Percentiles rank a stretch among this genome's conserved stretches.
phyloP scores from a whole-genome alignment of 64 coral and sea anemone genomes.

The Montipora cactus region DNA sequence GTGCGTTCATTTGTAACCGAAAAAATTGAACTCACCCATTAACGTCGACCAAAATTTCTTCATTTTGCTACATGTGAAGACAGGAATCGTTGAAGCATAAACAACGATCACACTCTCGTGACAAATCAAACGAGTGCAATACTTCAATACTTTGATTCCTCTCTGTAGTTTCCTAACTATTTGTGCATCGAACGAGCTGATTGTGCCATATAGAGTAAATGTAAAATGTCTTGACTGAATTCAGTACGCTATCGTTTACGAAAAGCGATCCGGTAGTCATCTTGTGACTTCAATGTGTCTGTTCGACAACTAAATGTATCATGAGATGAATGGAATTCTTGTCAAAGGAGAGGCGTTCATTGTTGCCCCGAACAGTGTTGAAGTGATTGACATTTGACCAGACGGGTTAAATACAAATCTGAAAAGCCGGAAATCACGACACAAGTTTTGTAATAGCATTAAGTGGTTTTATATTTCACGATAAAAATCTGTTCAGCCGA shows the following conservation, averaged over 20 bases:
- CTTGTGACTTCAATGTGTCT: background rate
- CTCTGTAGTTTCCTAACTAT: background rate
- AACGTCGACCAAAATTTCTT: background rate
- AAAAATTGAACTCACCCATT: background rate
- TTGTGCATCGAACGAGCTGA: background rate
- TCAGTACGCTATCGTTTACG: background rate
- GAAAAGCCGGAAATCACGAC: background rate
- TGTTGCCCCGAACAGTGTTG: background rate
- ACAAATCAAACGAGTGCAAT: background rate
- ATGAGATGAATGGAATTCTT: background rate
- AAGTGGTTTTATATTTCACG: background rate
- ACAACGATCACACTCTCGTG: background rate
- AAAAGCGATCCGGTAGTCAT: background rate
- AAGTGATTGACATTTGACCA: background rate
- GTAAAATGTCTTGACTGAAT: background rate
- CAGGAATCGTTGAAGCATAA: background rate
- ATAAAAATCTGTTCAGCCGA: background rate
- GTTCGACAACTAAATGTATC: background rate
- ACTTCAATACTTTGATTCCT: background rate
- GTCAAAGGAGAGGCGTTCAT: background rate
- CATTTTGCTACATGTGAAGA: background rate
- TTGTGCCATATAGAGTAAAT: background rate
- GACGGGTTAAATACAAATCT: background rate
- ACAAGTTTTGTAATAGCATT: background rate
- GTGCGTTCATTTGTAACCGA: background rate